phyloP scores from a whole-genome alignment of 2,113 vertebrate genomes.

The Hylia prasina region DNA sequence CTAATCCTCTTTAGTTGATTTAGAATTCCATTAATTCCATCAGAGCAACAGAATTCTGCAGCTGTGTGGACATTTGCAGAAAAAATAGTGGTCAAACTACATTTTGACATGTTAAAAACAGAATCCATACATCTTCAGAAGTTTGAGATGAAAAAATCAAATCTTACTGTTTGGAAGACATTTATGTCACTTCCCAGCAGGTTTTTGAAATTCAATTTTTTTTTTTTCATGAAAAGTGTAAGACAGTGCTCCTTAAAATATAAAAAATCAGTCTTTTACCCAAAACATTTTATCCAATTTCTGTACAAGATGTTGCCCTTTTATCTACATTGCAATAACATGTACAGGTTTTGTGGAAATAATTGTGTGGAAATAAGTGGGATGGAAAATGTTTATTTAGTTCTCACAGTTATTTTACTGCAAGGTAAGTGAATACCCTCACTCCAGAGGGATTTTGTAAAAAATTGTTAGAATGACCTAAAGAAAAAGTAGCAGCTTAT shows the following conservation, averaged over 20 bases:
- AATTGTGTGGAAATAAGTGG: neutral
- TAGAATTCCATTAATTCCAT: constrained; percentile 64
- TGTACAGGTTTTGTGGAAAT: neutral
- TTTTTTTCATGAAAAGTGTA: neutral
- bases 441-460: neutral
- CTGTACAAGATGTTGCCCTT: neutral
- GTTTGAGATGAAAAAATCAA: constrained; percentile 56
- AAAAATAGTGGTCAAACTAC: constrained; percentile 55
- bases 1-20: constrained; percentile 52
- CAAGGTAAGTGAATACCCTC: neutral
- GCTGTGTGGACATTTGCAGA: constrained; percentile 43
- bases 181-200: constrained; percentile 58
- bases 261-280: neutral
- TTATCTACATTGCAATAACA: neutral
- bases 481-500: neutral
- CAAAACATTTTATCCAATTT: neutral
- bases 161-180: constrained; percentile 27
- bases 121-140: constrained; percentile 44
- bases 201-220: neutral
- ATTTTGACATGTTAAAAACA: constrained; percentile 61
- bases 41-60: constrained; percentile 39
- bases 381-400: neutral
- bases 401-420: neutral
- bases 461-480: neutral
- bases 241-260: neutral